Evolutionary conservation across 2,888 invertebrate species (phyloP), one percentile per base, ranked within the genome.

Genomic region (Dynastes tityus): DNA sequence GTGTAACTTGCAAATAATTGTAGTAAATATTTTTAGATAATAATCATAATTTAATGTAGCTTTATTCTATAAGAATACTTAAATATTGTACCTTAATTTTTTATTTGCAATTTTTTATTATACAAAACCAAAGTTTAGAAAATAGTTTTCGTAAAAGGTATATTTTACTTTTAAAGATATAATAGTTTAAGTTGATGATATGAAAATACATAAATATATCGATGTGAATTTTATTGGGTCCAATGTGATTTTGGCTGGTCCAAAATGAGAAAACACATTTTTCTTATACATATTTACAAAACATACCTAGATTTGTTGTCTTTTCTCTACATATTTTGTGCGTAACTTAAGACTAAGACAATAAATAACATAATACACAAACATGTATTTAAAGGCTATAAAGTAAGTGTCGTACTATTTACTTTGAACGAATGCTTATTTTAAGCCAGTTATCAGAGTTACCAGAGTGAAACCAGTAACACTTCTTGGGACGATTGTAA

Each of bases 221-320:
- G 32, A 74, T 61, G 61, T 74, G 61, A 61, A 61, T 29, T 74
- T 63, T 29, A 45, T 49, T 78, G 80, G 80, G 80, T 80, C 80
- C 80, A 81, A 80, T 79, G 70, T 78, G 63, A 71, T 78, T 82
- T 82, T 82, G 81, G 82, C 82, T 81, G 82, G 82, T 82, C 81
- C 82, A 82, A 82, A 82, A 79, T 37, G 40, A 37, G 65, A 76
- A 51, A 51, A 53, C 29, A 65, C 29, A 67, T 76, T 40, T 11
- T 64, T 55, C 9, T 22, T 67, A 76, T 74, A 37, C 16, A 51
- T 53, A 68, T 22, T 16, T 58, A 27, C 51, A 68, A 13, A 37
- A 9, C 9, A 45, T 45, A 45, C 45, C 1, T 11, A 45, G 45
- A 51, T 68, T 49, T 49, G 29, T 51, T 51, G 16, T 68, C 8